These are phyloP conservation scores for Lytechinus pictus DNA, from an alignment of 35 echinoderm and acorn worm species.

Conservation along the genomic window DNA sequence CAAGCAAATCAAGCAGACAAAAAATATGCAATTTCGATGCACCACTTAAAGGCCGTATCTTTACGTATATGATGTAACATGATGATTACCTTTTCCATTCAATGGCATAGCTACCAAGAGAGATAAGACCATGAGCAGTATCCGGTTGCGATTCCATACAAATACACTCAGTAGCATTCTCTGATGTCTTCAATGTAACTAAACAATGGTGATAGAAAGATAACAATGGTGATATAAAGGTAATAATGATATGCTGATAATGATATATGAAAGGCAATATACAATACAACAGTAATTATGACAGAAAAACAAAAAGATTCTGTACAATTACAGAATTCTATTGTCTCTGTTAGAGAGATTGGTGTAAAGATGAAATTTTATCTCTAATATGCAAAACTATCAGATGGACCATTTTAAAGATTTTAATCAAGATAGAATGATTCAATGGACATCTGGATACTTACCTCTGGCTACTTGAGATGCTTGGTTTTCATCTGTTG, in stretches of 20 bases:
- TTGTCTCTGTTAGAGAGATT: not conserved
- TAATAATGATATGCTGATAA: no score
- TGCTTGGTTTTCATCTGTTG: constrained; percentile 68
- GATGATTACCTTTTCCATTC: constrained; percentile 90
- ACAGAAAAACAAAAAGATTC: not conserved
- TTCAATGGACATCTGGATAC: not conserved
- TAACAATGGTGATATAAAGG: no score
- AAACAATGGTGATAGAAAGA: not conserved
- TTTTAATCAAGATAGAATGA: not conserved
- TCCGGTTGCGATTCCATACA: constrained; percentile 69
- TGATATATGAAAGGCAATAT: no score
- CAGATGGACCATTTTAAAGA: no score
- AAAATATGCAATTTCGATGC: no score
- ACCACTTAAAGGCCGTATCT: no score
- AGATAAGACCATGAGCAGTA: constrained; percentile 66
- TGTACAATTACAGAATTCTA: not conserved
- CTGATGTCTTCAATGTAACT: constrained; percentile 88
- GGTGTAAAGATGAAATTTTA: not conserved
- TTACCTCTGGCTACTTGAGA: constrained; percentile 84
- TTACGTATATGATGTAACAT: not conserved
- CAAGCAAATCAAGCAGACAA: no score
- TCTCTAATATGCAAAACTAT: not conserved
- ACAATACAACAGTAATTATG: not conserved
- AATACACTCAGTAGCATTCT: constrained; percentile 88
- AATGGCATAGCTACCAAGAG: constrained; percentile 77